Evolutionary conservation across 2,113 vertebrate genomes (phyloP), one percentile per base, ranked within the genome.

Genomic region (Labrus mixtus): DNA sequence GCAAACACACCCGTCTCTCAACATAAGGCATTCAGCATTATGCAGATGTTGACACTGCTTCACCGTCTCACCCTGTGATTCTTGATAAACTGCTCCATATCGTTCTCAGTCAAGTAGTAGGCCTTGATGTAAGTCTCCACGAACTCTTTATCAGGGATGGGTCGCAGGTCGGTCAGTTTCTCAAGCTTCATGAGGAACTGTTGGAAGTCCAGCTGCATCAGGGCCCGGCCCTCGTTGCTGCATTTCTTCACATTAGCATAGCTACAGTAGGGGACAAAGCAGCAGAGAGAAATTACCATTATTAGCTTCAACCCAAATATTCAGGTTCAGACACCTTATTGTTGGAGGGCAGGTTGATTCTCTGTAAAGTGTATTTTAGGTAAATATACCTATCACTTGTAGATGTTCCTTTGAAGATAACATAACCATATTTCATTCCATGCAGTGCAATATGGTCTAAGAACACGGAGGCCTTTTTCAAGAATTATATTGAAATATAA

Each of bases 181-280:
- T 99, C 98, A 78, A 99, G 94, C 90, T 99, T 99, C 96, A 97
- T 98, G 83, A 99, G 94, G 93, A 99, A 99, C 89, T 99, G 98
- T 53, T 99, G 98, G 86, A 99, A 99, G 87, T 99, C 98, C 91
- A 99, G 93, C 83, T 99, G 98, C 98, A 99, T 99, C 90, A 99
- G 94, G 73, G 98, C 98, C 37, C 98, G 96, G 46, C 98, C 98
- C 90, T 99, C 98, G 58, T 99, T 99, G 91, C 98, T 99, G 90
- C 98, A 99, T 75, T 99, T 99, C 93, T 98, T 99, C 68, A 99
- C 98, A 6, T 98, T 99, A 16, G 97, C 97, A 10, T 98, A 99
- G 73, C 98, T 99, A 12, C 74, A 50, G 73, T 0, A 4, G 29
- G 45, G 33, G 86, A 73, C 20, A 76, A 58, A 73, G 41, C 54